Evolutionary conservation across 2,888 invertebrate species (phyloP).

Genomic region (Seira ritae): DNA sequence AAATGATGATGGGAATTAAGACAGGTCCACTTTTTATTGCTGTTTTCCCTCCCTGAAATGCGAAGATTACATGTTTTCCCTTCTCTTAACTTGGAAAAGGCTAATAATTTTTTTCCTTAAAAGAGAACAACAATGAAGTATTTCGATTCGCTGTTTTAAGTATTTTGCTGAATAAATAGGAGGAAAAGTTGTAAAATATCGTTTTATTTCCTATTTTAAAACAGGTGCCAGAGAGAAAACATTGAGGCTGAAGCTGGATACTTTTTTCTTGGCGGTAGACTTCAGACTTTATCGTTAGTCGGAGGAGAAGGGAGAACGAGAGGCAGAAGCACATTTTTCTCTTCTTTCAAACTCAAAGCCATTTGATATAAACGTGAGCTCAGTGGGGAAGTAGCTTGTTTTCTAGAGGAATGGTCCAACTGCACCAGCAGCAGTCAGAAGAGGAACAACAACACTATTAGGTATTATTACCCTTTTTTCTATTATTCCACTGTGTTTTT

Average conservation of each 20-base stretch:
- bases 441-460: slow-evolving; percentile 46
- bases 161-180: background rate
- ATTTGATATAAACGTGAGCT: slow-evolving; percentile 1
- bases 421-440: background rate
- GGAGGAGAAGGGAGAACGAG: background rate
- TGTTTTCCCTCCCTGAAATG: background rate
- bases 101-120: background rate
- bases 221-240: background rate
- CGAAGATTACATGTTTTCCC: background rate
- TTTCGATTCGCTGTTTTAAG: background rate
- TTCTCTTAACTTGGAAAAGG: background rate
- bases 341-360: background rate
- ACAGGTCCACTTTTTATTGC: background rate
- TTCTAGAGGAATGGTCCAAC: slow-evolving; percentile 10
- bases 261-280: background rate
- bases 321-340: background rate
- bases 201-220: slow-evolving; percentile 7
- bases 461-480: slow-evolving; percentile 48
- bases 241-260: background rate
- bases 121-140: background rate
- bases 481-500: slow-evolving; percentile 12
- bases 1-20: slow-evolving; percentile 7
- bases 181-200: background rate
- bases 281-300: background rate
- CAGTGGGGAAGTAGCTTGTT: background rate